Conservation (phyloP, 1,140 invertebrate species). For the Melitaea cinxia region DNA sequence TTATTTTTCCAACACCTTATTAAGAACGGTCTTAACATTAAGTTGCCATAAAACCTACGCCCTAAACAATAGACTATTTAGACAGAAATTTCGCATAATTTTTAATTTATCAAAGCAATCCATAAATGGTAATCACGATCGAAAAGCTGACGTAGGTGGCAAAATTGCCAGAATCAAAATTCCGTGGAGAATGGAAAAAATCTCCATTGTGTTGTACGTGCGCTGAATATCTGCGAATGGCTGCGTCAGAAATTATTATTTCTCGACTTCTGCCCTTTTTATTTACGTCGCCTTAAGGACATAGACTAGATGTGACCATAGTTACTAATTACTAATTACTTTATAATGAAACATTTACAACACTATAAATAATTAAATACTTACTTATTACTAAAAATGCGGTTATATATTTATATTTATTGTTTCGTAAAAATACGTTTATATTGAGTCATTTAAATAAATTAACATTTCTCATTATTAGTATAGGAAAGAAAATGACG, state of each 20-base stretch:
- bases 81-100: slow-evolving; percentile 21
- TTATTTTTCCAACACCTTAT: not conserved
- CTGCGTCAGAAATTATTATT: slow-evolving; percentile 60
- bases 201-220: slow-evolving; percentile 64
- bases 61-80: slow-evolving; percentile 19
- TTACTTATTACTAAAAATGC: no score
- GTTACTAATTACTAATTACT: no score
- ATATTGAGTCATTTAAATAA: no score
- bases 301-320: slow-evolving; percentile 15
- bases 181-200: slow-evolving; percentile 51
- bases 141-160: slow-evolving; percentile 45
- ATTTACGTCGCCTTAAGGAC: slow-evolving; percentile 9
- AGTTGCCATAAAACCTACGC: not conserved
- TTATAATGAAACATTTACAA: no score
- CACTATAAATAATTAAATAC: no score
- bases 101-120: slow-evolving; percentile 37
- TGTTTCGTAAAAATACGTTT: no score
- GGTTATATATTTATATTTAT: no score
- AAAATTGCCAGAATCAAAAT: slow-evolving; percentile 44
- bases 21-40: not conserved
- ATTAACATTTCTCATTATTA: no score
- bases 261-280: slow-evolving; percentile 36
- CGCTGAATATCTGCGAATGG: slow-evolving; percentile 47
- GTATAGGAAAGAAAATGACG: no score
- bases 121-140: slow-evolving; percentile 41